Evolutionary conservation across 2,888 invertebrate genomes (phyloP).

Genomic region (Lysandra coridon): DNA sequence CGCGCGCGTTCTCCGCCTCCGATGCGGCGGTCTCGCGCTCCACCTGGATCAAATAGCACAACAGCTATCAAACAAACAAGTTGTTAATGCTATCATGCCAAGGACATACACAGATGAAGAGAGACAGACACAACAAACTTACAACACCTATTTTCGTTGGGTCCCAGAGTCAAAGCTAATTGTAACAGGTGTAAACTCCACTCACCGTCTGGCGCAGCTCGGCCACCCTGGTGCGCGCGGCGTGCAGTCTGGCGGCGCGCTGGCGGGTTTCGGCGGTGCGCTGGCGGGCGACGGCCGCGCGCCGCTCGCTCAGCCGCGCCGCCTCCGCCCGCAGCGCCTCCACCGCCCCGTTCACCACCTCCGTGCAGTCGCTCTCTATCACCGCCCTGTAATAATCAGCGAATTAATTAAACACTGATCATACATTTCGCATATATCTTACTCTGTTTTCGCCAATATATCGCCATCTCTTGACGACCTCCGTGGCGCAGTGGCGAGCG

Average conservation of each 20-base stretch:
- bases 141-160: no score
- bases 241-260: slow-evolving; percentile 52
- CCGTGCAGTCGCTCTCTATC: slow-evolving; percentile 54
- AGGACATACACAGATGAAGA: no score
- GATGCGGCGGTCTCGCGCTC: slow-evolving; percentile 50
- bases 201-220: neutral
- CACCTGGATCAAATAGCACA: neutral
- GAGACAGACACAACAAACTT: no score
- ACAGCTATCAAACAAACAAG: no score
- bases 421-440: no score
- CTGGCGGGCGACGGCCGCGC: slow-evolving; percentile 37
- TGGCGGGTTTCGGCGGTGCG: slow-evolving; percentile 42
- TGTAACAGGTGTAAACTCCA: no score
- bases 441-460: no score
- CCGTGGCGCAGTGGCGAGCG: no score
- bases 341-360: slow-evolving; percentile 46
- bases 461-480: no score
- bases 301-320: slow-evolving; percentile 37
- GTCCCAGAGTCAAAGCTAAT: no score
- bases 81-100: no score
- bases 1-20: slow-evolving; percentile 46
- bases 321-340: slow-evolving; percentile 48
- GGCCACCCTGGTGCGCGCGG: slow-evolving; percentile 50
- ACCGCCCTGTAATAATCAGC: slow-evolving; percentile 53
- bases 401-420: no score